phyloP scores from a whole-genome alignment of 2,113 vertebrate genomes.

The Cottus gobio region DNA sequence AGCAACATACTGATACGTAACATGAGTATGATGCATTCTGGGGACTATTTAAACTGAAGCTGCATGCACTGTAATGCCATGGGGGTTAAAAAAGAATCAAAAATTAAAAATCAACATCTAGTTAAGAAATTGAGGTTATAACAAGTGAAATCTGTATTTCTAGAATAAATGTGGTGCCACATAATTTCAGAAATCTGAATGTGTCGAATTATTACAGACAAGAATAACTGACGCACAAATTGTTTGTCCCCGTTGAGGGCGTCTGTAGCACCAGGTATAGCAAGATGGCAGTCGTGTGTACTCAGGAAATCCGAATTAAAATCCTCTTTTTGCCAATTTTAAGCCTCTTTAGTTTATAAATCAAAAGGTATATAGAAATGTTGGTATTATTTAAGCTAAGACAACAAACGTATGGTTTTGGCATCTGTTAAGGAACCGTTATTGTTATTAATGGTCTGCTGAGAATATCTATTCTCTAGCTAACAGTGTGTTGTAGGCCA shows the following conservation, averaged over 20 bases:
- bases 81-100: slow-evolving; percentile 18
- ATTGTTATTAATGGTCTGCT: neutral
- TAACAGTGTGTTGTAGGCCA: slow-evolving; percentile 22
- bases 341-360: neutral
- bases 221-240: neutral
- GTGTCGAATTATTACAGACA: neutral
- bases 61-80: slow-evolving; percentile 42
- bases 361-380: neutral
- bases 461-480: neutral
- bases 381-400: neutral
- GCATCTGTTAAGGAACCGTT: neutral
- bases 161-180: neutral
- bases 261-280: neutral
- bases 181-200: neutral
- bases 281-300: too few species aligned
- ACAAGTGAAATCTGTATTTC: neutral
- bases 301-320: neutral
- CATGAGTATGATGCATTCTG: slow-evolving; percentile 17
- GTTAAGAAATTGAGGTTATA: neutral
- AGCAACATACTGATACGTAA: slow-evolving; percentile 11
- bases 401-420: neutral
- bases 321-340: neutral
- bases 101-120: slow-evolving; percentile 2
- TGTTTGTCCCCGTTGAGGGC: neutral
- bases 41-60: slow-evolving; percentile 11